Percentiles rank a stretch among this genome's conserved stretches.
Evolutionary conservation across 1,140 invertebrate genomes (phyloP).

Genomic region (Antheraea pernyi): DNA sequence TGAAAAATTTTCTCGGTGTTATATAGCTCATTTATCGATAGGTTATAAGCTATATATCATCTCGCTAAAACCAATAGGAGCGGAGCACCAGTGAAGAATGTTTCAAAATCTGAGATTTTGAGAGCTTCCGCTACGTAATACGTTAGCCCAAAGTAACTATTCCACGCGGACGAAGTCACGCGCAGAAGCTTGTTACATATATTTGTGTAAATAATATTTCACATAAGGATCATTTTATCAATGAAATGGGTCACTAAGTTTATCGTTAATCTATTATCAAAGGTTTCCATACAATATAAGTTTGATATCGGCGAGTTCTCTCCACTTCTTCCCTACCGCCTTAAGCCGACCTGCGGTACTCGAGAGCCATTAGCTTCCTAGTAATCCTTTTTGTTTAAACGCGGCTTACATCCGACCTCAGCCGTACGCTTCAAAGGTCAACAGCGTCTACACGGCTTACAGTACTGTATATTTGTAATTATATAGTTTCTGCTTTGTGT

Average conservation of each 20-base stretch:
- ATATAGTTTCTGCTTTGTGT: not conserved
- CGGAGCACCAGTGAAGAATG: no score
- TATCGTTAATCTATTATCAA: not conserved
- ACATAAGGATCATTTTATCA: not conserved
- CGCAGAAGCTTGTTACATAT: no score
- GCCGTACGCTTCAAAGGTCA: not conserved
- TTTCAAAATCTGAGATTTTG: no score
- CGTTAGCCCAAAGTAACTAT: no score
- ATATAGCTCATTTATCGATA: no score
- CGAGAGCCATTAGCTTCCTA: not conserved
- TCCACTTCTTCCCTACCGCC: not conserved
- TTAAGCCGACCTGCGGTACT: constrained; percentile 3
- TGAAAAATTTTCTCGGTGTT: no score
- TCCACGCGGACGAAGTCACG: no score
- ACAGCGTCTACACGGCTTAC: not conserved
- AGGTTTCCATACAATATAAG: not conserved
- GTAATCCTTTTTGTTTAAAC: constrained; percentile 13
- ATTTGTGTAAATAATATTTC: no score
- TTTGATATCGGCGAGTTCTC: not conserved
- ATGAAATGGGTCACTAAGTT: not conserved
- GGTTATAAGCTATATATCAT: no score
- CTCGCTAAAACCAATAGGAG: no score
- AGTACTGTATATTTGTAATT: not conserved
- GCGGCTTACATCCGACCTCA: constrained; percentile 7
- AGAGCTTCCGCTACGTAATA: no score